Evolutionary conservation across 1,140 invertebrate genomes (phyloP).

Genomic region (Camponotus vicinus): DNA sequence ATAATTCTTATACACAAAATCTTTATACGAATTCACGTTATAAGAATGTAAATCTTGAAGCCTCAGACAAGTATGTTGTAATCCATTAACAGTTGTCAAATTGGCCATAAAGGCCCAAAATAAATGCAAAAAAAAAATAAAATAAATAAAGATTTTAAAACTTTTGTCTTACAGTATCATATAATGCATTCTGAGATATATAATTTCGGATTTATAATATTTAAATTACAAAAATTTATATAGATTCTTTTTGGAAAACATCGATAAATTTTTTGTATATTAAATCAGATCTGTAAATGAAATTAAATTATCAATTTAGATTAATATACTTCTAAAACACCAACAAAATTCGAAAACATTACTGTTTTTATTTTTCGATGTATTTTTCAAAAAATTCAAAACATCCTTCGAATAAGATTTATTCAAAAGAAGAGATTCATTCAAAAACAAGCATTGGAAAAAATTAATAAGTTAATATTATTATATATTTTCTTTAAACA

Average conservation of each 20-base stretch:
- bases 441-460: background rate
- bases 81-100: background rate
- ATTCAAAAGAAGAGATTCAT: background rate
- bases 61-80: background rate
- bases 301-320: background rate
- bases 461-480: background rate
- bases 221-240: background rate
- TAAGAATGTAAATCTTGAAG: background rate
- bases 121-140: background rate
- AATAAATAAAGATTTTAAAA: background rate
- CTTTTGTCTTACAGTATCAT: background rate
- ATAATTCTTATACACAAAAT: background rate
- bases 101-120: background rate
- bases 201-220: background rate
- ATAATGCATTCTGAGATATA: background rate
- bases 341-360: too few relatives aligned
- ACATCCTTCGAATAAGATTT: too few relatives aligned
- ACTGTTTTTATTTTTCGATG: too few relatives aligned
- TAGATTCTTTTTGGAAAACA: background rate
- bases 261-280: background rate
- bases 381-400: too few relatives aligned
- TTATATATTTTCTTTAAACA: background rate
- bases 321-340: too few relatives aligned
- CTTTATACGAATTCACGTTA: background rate
- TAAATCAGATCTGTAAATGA: background rate